Conservation (phyloP, 2,888 invertebrate genomes). For the Drosophila buzzatii region DNA sequence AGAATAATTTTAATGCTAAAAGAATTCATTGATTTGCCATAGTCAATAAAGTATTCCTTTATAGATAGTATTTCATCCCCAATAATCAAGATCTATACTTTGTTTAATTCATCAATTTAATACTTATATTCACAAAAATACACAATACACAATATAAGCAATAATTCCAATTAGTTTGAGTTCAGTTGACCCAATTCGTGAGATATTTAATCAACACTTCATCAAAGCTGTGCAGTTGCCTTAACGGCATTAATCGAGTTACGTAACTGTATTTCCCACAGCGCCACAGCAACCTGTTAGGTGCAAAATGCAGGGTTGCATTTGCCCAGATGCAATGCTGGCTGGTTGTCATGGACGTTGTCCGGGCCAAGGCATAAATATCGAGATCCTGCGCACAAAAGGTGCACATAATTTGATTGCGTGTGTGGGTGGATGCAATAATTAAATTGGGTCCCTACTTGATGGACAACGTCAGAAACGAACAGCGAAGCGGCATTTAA, state of each 20-base stretch:
- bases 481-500: neutral
- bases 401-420: slow-evolving; percentile 20
- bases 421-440: slow-evolving; percentile 10
- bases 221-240: neutral
- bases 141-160: neutral
- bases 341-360: slow-evolving; percentile 55
- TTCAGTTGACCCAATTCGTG: neutral
- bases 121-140: neutral
- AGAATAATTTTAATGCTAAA: neutral
- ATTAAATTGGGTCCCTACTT: slow-evolving; percentile 14
- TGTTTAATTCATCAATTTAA: neutral
- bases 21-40: neutral
- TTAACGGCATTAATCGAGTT: neutral
- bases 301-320: slow-evolving; percentile 12
- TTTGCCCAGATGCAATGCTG: slow-evolving; percentile 29
- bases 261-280: slow-evolving; percentile 35
- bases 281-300: slow-evolving; percentile 34
- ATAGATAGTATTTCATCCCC: neutral
- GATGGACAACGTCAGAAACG: neutral
- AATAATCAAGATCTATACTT: neutral
- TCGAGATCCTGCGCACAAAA: slow-evolving; percentile 53
- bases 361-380: slow-evolving; percentile 32
- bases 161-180: neutral
- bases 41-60: neutral
- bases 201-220: neutral